These are phyloP conservation scores for Pseudachorutes palmiensis DNA, from an alignment of 1,140 invertebrate genomes.

Conservation along the genomic window DNA sequence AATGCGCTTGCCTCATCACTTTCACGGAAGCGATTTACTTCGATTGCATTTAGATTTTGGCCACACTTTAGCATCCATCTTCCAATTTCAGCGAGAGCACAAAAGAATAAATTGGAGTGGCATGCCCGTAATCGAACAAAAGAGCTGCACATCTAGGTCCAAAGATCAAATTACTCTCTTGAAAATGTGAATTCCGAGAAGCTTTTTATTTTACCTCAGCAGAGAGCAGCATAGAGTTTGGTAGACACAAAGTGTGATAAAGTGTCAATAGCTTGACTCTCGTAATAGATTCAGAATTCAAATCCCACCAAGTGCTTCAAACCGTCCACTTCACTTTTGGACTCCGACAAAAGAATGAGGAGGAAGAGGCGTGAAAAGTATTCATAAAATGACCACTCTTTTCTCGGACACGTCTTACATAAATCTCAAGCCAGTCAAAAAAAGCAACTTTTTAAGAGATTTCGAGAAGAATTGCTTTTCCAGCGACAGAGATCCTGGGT, in stretches of 20 bases:
- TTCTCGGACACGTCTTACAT: not conserved
- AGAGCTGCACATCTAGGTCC: too few relatives aligned
- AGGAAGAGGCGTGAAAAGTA: constrained; percentile 19
- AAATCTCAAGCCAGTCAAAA: not conserved
- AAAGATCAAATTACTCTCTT: not conserved
- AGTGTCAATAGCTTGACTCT: not conserved
- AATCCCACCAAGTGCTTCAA: not conserved
- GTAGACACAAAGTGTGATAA: not conserved
- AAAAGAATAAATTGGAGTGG: too few relatives aligned
- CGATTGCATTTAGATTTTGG: too few relatives aligned
- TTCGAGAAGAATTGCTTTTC: not conserved
- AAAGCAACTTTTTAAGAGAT: not conserved
- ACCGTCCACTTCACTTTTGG: not conserved
- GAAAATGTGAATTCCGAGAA: too few relatives aligned
- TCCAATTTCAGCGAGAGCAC: too few relatives aligned
- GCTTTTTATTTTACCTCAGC: too few relatives aligned
- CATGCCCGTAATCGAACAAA: too few relatives aligned
- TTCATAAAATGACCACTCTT: constrained; percentile 30
- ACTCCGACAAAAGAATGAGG: not conserved
- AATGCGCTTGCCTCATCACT: too few relatives aligned
- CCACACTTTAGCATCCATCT: too few relatives aligned
- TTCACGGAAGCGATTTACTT: too few relatives aligned
- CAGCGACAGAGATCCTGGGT: not conserved
- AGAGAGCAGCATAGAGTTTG: too few relatives aligned
- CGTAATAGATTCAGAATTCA: constrained; percentile 9